phyloP scores from a whole-genome alignment of 2,888 invertebrate genomes.

The Acleris cristana region DNA sequence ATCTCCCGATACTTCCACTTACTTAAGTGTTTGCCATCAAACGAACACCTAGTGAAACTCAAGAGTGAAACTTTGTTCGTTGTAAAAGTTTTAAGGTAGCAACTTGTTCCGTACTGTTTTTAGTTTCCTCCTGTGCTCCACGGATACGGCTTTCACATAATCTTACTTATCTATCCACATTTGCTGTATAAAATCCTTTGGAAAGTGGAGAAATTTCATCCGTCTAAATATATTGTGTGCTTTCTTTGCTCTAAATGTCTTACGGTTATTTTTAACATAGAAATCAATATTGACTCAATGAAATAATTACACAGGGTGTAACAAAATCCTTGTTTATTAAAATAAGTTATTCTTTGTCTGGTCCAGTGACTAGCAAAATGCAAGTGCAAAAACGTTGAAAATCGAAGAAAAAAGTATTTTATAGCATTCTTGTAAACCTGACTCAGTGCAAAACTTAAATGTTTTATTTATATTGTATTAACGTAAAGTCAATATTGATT shows the following conservation, averaged over 20 bases:
- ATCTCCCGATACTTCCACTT: too few species aligned
- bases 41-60: not conserved
- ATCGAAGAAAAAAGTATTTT: too few species aligned
- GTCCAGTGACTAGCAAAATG: too few species aligned
- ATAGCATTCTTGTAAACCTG: too few species aligned
- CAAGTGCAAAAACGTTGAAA: too few species aligned
- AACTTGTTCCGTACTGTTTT: constrained; percentile 9
- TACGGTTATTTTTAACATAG: not conserved
- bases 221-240: constrained; percentile 18
- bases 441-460: too few species aligned
- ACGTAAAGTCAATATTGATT: too few species aligned
- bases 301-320: too few species aligned
- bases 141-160: constrained; percentile 17
- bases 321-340: too few species aligned
- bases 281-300: too few species aligned
- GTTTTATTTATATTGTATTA: too few species aligned
- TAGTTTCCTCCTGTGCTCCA: not conserved
- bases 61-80: not conserved
- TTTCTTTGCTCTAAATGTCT: not conserved
- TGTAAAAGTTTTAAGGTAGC: not conserved
- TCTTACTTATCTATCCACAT: constrained; percentile 28
- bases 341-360: too few species aligned
- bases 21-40: not conserved
- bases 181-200: constrained; percentile 30
- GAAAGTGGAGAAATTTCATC: constrained; percentile 13